phyloP scores from a whole-genome alignment of 2,888 invertebrate genomes.

The Dichetophora obliterata region DNA sequence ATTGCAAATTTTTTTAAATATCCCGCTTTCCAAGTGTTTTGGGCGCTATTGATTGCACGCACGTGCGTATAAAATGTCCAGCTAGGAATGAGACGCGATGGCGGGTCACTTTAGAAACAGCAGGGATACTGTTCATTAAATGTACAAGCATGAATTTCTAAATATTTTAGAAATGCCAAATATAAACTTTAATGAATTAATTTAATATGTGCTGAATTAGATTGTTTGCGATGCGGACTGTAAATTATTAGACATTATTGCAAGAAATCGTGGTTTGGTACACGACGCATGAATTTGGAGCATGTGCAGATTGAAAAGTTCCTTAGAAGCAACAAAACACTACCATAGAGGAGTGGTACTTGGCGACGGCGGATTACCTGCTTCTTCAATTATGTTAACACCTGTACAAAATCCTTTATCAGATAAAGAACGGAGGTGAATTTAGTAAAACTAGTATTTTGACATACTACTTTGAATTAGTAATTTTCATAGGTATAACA shows the following conservation, averaged over 20 bases:
- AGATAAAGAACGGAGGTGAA: neutral
- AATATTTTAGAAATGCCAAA: neutral
- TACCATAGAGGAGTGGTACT: slow-evolving; percentile 21
- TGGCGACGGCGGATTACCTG: neutral
- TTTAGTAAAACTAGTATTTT: neutral
- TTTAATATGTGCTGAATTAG: neutral
- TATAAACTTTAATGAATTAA: neutral
- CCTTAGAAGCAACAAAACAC: slow-evolving; percentile 17
- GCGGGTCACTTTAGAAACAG: slow-evolving; percentile 5
- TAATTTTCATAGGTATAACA: slow-evolving; percentile 6
- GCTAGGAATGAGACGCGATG: neutral
- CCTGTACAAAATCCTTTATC: neutral
- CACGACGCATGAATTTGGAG: slow-evolving; percentile 33
- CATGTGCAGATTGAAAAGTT: slow-evolving; percentile 28
- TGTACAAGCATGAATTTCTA: slow-evolving; percentile 1
- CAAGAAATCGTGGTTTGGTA: slow-evolving; percentile 12
- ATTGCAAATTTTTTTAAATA: slow-evolving; percentile 12
- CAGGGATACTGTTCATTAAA: slow-evolving; percentile 18
- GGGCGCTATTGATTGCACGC: slow-evolving; percentile 1
- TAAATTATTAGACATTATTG: slow-evolving; percentile 24
- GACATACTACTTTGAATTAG: neutral
- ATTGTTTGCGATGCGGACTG: slow-evolving; percentile 30
- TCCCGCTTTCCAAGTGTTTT: neutral
- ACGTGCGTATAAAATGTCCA: slow-evolving; percentile 17
- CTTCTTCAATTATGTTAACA: too few species aligned